phyloP scores from a whole-genome alignment of 2,113 vertebrate genomes.

The Ophthalmolycus amberensis region DNA sequence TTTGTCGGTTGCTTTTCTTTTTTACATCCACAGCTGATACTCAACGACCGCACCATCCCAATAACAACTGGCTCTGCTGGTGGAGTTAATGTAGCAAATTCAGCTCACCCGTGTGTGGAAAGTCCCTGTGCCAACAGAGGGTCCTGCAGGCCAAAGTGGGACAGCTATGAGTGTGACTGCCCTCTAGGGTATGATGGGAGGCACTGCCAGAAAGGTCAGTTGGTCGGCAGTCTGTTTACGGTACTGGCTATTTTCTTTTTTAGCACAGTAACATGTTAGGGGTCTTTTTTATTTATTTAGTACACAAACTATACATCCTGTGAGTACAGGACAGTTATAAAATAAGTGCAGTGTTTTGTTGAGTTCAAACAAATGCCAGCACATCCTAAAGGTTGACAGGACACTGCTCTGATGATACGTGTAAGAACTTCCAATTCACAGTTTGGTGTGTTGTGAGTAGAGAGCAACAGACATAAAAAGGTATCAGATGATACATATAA shows the following conservation, averaged over 20 bases:
- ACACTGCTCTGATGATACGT: neutral
- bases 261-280: neutral
- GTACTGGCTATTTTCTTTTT: neutral
- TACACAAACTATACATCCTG: neutral
- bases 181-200: slow-evolving; percentile 91
- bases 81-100: slow-evolving; percentile 92
- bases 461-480: neutral
- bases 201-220: slow-evolving; percentile 94
- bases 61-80: slow-evolving; percentile 83
- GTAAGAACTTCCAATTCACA: neutral
- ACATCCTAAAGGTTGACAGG: neutral
- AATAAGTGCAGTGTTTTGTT: neutral
- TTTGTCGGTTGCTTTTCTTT: neutral
- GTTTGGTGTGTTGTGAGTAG: neutral
- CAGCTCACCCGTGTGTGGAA: slow-evolving; percentile 89
- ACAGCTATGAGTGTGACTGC: slow-evolving; percentile 94
- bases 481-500: slow-evolving; percentile 1
- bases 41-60: slow-evolving; percentile 90
- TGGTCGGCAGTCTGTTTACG: slow-evolving; percentile 73
- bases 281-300: neutral
- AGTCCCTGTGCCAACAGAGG: slow-evolving; percentile 91
- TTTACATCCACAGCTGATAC: slow-evolving; percentile 82
- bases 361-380: neutral
- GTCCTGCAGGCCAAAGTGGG: slow-evolving; percentile 89
- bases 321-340: neutral